Conservation (phyloP, 2,888 invertebrate genomes). For the Lysandra coridon region DNA sequence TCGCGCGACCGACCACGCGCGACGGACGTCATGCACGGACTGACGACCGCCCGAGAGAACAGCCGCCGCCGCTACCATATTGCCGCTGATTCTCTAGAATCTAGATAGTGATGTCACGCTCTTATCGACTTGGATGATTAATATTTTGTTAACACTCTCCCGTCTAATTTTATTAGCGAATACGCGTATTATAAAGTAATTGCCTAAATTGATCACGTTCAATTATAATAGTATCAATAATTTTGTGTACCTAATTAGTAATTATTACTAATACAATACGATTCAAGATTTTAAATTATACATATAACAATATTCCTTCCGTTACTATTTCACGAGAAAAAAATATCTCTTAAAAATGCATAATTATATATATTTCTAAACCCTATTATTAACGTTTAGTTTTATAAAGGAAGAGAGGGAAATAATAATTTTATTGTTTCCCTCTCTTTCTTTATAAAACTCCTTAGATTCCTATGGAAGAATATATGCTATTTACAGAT, state of each 20-base stretch:
- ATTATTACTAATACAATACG: not conserved
- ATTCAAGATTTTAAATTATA: not conserved
- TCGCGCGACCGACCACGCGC: slow-evolving; percentile 62
- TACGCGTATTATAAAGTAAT: slow-evolving; percentile 25
- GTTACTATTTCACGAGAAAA: not conserved
- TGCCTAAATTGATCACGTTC: slow-evolving; percentile 26
- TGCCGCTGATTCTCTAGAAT: slow-evolving; percentile 41
- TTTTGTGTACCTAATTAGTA: slow-evolving; percentile 1
- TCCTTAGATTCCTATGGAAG: too few species aligned
- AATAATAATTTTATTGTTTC: too few species aligned
- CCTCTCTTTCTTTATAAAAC: too few species aligned
- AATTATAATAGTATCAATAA: not conserved
- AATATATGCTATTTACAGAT: too few species aligned
- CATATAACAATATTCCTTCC: not conserved
- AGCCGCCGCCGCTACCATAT: slow-evolving; percentile 41
- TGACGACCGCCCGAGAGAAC: slow-evolving; percentile 45
- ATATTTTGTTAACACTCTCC: slow-evolving; percentile 46
- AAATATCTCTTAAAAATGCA: too few species aligned
- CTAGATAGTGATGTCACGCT: slow-evolving; percentile 56
- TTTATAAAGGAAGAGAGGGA: too few species aligned
- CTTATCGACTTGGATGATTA: slow-evolving; percentile 68
- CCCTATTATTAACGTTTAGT: too few species aligned
- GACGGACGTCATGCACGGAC: slow-evolving; percentile 61
- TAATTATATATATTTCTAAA: too few species aligned
- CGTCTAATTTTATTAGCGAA: slow-evolving; percentile 38